phyloP scores from a whole-genome alignment of 2,113 vertebrate species.

The Ramphastos sulfuratus region DNA sequence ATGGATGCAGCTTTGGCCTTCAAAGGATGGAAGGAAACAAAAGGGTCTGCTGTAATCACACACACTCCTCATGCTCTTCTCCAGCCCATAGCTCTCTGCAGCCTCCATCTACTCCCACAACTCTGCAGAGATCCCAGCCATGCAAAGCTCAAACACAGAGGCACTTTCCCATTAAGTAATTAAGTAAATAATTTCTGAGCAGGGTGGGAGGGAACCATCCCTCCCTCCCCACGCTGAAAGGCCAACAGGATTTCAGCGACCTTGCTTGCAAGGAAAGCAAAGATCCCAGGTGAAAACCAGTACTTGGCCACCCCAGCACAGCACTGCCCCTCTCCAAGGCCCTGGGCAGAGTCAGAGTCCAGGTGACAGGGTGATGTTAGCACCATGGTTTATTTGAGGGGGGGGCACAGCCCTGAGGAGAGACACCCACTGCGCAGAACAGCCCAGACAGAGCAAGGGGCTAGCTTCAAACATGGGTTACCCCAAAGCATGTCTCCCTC shows the following conservation, averaged over 20 bases:
- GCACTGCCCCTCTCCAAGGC: background rate
- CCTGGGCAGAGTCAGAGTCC: background rate
- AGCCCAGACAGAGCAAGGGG: background rate
- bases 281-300: rapidly evolving
- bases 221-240: background rate
- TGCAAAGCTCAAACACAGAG: rapidly evolving
- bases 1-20: rapidly evolving
- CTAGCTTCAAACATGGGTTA: background rate
- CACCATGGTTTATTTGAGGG: conserved; percentile 51
- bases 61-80: rapidly evolving
- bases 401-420: background rate
- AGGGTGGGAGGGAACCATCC: rapidly evolving
- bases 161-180: background rate
- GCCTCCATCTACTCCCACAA: background rate
- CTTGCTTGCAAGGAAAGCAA: background rate
- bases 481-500: background rate
- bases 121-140: background rate
- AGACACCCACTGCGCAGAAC: background rate
- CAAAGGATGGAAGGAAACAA: background rate
- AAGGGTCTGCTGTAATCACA: background rate
- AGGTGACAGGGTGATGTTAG: background rate
- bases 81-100: rapidly evolving
- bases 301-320: background rate
- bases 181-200: background rate
- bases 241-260: background rate